Percentiles rank a stretch among this genome's conserved stretches.
Conservation (phyloP, 2,888 invertebrate genomes). For the Sympetrum striolatum region DNA sequence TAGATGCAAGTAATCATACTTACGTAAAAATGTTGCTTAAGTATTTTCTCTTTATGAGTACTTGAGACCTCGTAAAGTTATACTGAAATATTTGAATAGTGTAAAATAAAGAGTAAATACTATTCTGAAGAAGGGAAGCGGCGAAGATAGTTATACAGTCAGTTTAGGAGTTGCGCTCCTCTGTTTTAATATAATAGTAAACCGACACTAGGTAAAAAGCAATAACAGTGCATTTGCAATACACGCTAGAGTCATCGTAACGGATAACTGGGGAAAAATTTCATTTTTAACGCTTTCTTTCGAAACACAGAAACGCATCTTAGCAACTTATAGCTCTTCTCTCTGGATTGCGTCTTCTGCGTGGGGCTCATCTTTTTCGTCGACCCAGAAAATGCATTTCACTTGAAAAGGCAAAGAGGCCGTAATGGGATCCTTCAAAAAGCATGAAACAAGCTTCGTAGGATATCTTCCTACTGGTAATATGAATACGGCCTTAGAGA, state of each 20-base stretch:
- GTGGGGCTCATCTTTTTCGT: not conserved
- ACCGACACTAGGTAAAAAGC: not conserved
- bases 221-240: not conserved
- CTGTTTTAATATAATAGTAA: not conserved
- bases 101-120: too few species aligned
- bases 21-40: too few species aligned
- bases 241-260: not conserved
- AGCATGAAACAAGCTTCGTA: not conserved
- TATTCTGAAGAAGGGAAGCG: not conserved
- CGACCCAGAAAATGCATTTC: not conserved
- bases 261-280: not conserved
- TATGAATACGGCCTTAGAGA: not conserved
- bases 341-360: not conserved
- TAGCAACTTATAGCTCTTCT: not conserved
- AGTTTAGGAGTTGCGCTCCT: not conserved
- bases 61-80: too few species aligned
- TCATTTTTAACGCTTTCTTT: not conserved
- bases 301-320: not conserved
- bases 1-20: too few species aligned
- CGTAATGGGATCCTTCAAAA: not conserved
- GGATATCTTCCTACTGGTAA: not conserved
- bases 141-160: not conserved
- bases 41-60: too few species aligned
- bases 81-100: too few species aligned
- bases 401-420: too few species aligned